Evolutionary conservation across 2,888 invertebrate species (phyloP).

Genomic region (Eupithecia inturbata): DNA sequence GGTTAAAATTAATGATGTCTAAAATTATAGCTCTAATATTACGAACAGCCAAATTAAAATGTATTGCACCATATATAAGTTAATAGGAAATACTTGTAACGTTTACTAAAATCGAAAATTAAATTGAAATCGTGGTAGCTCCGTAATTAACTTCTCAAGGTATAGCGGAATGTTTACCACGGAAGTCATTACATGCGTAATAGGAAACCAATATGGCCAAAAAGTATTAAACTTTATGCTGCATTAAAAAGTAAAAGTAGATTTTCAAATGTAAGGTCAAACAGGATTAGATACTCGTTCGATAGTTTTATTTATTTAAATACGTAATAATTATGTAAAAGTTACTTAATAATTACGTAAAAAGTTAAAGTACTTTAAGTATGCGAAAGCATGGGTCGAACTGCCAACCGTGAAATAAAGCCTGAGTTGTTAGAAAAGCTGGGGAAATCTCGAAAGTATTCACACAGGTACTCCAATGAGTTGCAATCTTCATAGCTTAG

Average conservation of each 20-base stretch:
- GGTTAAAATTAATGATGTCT: slow-evolving; percentile 5
- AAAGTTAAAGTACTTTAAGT: background rate
- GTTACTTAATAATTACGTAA: background rate
- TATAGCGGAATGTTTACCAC: slow-evolving; percentile 7
- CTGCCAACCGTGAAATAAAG: background rate
- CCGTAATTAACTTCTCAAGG: slow-evolving; percentile 11
- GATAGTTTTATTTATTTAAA: background rate
- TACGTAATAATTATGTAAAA: background rate
- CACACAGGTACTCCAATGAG: background rate
- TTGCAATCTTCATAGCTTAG: background rate
- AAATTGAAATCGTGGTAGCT: background rate
- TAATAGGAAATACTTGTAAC: background rate
- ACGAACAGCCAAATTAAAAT: background rate
- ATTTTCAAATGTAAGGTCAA: slow-evolving; percentile 37
- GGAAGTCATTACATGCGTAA: slow-evolving; percentile 20
- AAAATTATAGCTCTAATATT: background rate
- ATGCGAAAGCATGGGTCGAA: background rate
- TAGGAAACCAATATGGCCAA: slow-evolving; percentile 24
- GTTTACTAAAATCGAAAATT: background rate
- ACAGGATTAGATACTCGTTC: slow-evolving; percentile 29
- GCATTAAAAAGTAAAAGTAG: slow-evolving; percentile 52
- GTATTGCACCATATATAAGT: background rate
- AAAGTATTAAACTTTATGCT: slow-evolving; percentile 44
- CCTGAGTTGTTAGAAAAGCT: background rate
- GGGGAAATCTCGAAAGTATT: slow-evolving; percentile 7